Base-by-base conservation (phyloP, 2,797 vertebrate species). In the Podargus strigoides region DNA sequence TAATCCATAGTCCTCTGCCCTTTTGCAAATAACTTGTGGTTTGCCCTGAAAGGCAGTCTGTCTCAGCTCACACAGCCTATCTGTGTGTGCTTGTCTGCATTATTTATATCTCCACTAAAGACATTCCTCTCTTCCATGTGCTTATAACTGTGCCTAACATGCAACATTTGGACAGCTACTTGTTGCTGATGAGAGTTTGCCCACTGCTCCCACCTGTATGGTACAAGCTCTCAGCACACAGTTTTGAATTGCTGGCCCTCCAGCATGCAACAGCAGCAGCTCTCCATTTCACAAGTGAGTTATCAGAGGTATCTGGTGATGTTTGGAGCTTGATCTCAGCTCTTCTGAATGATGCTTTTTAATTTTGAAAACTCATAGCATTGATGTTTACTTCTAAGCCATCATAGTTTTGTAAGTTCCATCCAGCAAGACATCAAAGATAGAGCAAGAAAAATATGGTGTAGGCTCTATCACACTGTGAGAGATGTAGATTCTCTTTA, bases 11-110 rank as follows among this genome's bases (percentile, higher is more conserved):
- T 67, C 62, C 74, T 92, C 30, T 85, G 70, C 56, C 77, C 63
- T 96, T 96, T 96, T 92, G 94, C 84, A 96, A 93, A 95, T 92
- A 96, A 94, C 68, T 94, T 92, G 85, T 92, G 20, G 78, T 94
- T 85, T 96, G 72, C 67, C 58, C 70, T 49, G 72, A 86, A 94
- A 95, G 69, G 37, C 64, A 90, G 77, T 67, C 37, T 89, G 36
- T 95, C 96, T 93, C 55, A 92, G 68, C 70, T 94, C 64, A 85
- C 70, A 62, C 22, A 93, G 91, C 62, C 82, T 79, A 52, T 66
- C 87, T 66, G 85, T 87, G 92, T 64, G 5, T 94, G 50, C 53
- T 50, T 42, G 60, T 89, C 79, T 90, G 90, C 89, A 87, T 89
- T 80, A 87, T 85, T 95, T 95, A 41, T 63, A 44, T 66, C 69